Percentiles rank a stretch among this genome's conserved stretches.
These are phyloP conservation scores for Andrena trimmerana DNA, from an alignment of 2,888 invertebrate genomes.

Conservation along the genomic window DNA sequence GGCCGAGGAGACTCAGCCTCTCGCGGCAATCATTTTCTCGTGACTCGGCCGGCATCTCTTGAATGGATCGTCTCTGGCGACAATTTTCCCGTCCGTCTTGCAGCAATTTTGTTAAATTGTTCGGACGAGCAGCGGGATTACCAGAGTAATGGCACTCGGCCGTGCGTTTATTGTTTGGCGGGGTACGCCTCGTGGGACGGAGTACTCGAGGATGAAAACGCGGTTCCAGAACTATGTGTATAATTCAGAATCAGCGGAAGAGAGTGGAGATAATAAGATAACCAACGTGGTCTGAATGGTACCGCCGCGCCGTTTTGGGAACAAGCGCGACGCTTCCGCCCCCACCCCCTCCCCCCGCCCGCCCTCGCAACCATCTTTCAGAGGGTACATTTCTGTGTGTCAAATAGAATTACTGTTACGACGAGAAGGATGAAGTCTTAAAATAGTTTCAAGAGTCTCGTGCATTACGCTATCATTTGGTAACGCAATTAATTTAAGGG, in stretches of 20 bases:
- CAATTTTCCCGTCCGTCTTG: slow-evolving; percentile 31
- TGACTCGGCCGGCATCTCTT: neutral
- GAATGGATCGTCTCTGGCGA: slow-evolving; percentile 24
- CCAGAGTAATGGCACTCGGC: slow-evolving; percentile 37
- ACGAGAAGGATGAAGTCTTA: slow-evolving; percentile 10
- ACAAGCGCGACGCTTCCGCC: slow-evolving; percentile 52
- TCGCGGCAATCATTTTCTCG: neutral
- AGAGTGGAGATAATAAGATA: slow-evolving; percentile 68
- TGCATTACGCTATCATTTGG: neutral
- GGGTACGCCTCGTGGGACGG: slow-evolving; percentile 59
- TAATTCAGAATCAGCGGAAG: slow-evolving; percentile 65
- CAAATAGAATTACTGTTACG: slow-evolving; percentile 49
- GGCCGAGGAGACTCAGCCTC: neutral
- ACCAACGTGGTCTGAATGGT: slow-evolving; percentile 68
- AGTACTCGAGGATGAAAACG: slow-evolving; percentile 67
- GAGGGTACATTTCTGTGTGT: slow-evolving; percentile 35
- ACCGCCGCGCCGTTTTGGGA: slow-evolving; percentile 53
- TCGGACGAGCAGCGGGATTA: slow-evolving; percentile 26
- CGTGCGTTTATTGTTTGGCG: slow-evolving; percentile 52
- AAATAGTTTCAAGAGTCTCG: slow-evolving; percentile 3
- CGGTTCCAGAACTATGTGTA: slow-evolving; percentile 63
- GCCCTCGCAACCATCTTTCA: slow-evolving; percentile 17
- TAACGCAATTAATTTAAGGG: neutral
- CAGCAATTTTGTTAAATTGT: slow-evolving; percentile 45
- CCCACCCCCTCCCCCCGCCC: neutral